A percentile compares a stretch with the other conserved stretches of the same genome.
phyloP scores from a whole-genome alignment of 2,113 vertebrate genomes.

The Mobula hypostoma region DNA sequence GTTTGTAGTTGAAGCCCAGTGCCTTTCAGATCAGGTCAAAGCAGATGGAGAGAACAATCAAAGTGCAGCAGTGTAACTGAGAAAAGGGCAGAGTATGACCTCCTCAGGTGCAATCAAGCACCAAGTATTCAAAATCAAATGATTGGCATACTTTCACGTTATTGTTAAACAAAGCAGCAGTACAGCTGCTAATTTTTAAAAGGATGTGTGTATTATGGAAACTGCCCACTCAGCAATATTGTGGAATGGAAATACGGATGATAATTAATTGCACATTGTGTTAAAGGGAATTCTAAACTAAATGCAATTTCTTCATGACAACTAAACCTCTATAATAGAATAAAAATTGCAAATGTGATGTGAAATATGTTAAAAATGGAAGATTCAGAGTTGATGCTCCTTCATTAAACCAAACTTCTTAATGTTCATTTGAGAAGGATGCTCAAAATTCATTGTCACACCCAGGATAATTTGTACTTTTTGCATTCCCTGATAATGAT shows the following conservation, averaged over 20 bases:
- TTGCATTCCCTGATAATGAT: not conserved
- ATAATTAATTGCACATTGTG: not conserved
- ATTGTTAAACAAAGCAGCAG: not conserved
- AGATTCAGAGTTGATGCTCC: not conserved
- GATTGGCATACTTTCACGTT: not conserved
- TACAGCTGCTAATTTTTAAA: not conserved
- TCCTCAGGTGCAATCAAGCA: not conserved
- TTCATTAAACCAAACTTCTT: not conserved
- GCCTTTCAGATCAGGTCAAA: not conserved
- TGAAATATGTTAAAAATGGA: not conserved
- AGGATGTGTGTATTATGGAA: not conserved
- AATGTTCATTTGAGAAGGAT: not conserved
- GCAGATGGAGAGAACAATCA: not conserved
- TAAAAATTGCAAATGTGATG: not conserved
- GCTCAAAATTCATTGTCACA: not conserved
- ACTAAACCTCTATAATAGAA: not conserved
- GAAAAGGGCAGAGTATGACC: not conserved
- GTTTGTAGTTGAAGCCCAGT: no score
- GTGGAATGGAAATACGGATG: not conserved
- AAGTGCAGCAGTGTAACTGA: not conserved
- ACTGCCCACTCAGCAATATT: not conserved
- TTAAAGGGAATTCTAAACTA: not conserved
- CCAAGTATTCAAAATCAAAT: not conserved
- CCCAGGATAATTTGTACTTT: not conserved
- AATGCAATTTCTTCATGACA: not conserved